Conservation (phyloP, 2,113 vertebrate genomes). For the Psittacara wagleri region DNA sequence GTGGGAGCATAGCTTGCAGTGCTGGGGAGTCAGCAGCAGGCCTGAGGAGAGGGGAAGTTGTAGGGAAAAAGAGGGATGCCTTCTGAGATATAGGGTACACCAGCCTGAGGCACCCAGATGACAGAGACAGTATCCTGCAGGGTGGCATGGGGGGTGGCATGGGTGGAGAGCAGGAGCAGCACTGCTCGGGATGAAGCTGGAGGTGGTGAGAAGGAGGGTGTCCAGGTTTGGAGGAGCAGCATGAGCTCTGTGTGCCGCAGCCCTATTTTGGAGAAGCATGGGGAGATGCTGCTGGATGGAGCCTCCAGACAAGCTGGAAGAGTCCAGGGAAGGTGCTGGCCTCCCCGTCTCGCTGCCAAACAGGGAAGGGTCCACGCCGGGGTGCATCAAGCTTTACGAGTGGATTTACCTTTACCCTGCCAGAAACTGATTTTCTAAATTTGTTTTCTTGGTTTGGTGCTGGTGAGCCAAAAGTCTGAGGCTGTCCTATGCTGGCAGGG, state of each 20-base stretch:
- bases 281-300: not conserved
- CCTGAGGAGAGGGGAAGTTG: not conserved
- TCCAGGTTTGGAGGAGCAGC: not conserved
- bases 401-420: not conserved
- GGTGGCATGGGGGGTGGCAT: too few species aligned
- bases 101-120: not conserved
- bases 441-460: not conserved
- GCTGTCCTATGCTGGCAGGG: accelerated
- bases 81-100: not conserved
- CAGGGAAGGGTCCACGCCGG: not conserved
- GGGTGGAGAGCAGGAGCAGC: not conserved
- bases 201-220: not conserved
- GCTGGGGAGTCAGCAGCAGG: accelerated
- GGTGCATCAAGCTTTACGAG: not conserved
- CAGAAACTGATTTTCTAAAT: not conserved
- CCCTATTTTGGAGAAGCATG: accelerated
- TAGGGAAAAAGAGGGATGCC: not conserved
- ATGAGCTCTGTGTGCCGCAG: accelerated
- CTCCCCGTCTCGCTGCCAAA: not conserved
- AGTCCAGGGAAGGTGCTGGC: not conserved
- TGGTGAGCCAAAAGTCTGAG: not conserved
- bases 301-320: accelerated
- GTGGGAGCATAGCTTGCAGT: not conserved
- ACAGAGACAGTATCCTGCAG: not conserved
- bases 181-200: accelerated